Evolutionary conservation across 2,888 invertebrate species (phyloP).

Genomic region (Cryptocheilus praepositus): DNA sequence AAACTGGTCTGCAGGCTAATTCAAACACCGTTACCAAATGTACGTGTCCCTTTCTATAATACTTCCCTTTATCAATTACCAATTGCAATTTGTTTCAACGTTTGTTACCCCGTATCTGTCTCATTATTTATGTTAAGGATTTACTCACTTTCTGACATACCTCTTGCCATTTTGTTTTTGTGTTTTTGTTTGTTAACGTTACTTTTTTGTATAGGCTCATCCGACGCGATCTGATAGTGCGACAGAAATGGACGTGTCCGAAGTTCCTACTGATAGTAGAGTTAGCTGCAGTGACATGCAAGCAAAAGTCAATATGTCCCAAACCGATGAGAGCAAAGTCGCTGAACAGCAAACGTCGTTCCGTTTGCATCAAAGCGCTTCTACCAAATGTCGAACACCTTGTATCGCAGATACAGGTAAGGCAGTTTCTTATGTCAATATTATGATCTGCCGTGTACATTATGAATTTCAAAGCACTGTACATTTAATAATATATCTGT

Average conservation of each 20-base stretch:
- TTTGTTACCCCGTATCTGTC: no score
- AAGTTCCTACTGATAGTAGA: slow-evolving; percentile 30
- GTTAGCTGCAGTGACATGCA: slow-evolving; percentile 55
- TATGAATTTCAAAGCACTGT: background rate
- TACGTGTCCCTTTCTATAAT: slow-evolving; percentile 57
- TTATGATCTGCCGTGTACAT: slow-evolving; percentile 19
- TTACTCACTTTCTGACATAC: no score
- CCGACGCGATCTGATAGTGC: slow-evolving; percentile 51
- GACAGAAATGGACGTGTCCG: slow-evolving; percentile 66
- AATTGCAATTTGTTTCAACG: no score
- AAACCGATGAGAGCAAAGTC: slow-evolving; percentile 90
- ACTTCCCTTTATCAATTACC: no score
- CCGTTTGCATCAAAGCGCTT: slow-evolving; percentile 53
- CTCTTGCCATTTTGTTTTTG: no score
- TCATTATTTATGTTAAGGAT: no score
- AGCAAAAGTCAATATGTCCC: slow-evolving; percentile 75
- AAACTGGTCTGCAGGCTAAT: slow-evolving; percentile 81
- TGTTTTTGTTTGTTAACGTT: slow-evolving; percentile 14
- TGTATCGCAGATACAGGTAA: slow-evolving; percentile 86
- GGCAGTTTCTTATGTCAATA: slow-evolving; percentile 17
- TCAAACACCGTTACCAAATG: slow-evolving; percentile 79
- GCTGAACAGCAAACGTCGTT: slow-evolving; percentile 78
- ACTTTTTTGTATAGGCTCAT: slow-evolving; percentile 41
- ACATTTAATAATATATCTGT: no score
- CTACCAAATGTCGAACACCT: slow-evolving; percentile 75